Percentiles rank a stretch among this genome's conserved stretches.
These are phyloP conservation scores for Cacoxenus indagator DNA, from an alignment of 2,888 invertebrate species.

Conservation along the genomic window DNA sequence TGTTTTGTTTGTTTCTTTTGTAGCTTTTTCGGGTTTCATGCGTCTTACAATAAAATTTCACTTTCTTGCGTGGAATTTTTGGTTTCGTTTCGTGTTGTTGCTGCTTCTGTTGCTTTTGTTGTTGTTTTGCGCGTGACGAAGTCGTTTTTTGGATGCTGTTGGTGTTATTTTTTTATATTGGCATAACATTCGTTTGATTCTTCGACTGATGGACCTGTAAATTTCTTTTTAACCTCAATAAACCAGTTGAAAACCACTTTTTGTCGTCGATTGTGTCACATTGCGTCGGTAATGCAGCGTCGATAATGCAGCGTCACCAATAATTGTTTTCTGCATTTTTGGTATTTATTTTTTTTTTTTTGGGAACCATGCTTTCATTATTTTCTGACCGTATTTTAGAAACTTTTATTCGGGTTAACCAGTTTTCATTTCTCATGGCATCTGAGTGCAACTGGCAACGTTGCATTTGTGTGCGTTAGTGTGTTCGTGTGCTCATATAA, in stretches of 20 bases:
- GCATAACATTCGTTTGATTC: neutral
- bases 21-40: neutral
- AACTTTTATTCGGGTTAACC: neutral
- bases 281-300: conserved; percentile 7
- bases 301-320: neutral
- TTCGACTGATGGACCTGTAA: conserved; percentile 28
- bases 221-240: conserved; percentile 65
- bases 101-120: neutral
- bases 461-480: neutral
- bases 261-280: conserved; percentile 37
- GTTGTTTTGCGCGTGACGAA: neutral
- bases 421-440: neutral
- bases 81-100: neutral
- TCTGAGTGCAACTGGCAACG: neutral
- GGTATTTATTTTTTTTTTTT: neutral
- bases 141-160: conserved; percentile 36
- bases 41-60: neutral
- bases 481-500: neutral
- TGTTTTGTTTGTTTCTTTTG: neutral
- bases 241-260: conserved; percentile 55
- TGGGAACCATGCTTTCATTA: too few relatives aligned
- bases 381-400: neutral
- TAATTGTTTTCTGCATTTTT: neutral
- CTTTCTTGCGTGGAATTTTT: neutral
- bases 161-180: neutral